These are phyloP conservation scores for Caprella mutica DNA, from an alignment of 2,888 invertebrate genomes.

Conservation along the genomic window DNA sequence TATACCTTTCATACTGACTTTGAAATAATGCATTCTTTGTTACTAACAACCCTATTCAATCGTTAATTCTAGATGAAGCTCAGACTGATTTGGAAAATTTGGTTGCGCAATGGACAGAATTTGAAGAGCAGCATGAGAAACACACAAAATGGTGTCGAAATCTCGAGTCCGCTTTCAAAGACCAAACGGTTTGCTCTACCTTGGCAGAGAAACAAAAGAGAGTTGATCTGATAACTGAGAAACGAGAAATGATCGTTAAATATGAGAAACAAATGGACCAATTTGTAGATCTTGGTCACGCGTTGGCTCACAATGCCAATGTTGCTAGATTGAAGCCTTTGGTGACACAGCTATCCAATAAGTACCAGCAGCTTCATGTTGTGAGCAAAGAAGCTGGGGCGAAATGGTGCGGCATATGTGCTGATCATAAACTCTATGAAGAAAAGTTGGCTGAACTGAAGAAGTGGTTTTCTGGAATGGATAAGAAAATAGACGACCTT, in stretches of 20 bases:
- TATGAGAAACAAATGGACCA: constrained; percentile 76
- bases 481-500: not conserved
- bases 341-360: constrained; percentile 76
- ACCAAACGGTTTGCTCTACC: constrained; percentile 69
- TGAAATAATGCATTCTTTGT: not conserved
- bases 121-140: constrained; percentile 66
- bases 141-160: constrained; percentile 76
- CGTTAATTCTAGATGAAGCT: constrained; percentile 46
- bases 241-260: constrained; percentile 61
- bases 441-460: constrained; percentile 62
- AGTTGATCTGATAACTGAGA: constrained; percentile 57
- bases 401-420: constrained; percentile 68
- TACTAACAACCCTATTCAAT: too few species aligned
- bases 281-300: constrained; percentile 80
- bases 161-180: constrained; percentile 70
- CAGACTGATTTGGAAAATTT: constrained; percentile 62
- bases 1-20: not conserved
- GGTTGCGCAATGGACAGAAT: constrained; percentile 71
- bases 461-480: constrained; percentile 53
- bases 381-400: constrained; percentile 58
- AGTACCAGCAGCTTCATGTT: constrained; percentile 67
- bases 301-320: constrained; percentile 67
- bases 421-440: constrained; percentile 67
- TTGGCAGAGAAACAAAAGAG: constrained; percentile 68
- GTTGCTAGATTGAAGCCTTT: constrained; percentile 74